A percentile compares a stretch with the other conserved stretches of the same genome.
phyloP scores from a whole-genome alignment of 2,888 invertebrate species.

The Amblyjoppa proteus region DNA sequence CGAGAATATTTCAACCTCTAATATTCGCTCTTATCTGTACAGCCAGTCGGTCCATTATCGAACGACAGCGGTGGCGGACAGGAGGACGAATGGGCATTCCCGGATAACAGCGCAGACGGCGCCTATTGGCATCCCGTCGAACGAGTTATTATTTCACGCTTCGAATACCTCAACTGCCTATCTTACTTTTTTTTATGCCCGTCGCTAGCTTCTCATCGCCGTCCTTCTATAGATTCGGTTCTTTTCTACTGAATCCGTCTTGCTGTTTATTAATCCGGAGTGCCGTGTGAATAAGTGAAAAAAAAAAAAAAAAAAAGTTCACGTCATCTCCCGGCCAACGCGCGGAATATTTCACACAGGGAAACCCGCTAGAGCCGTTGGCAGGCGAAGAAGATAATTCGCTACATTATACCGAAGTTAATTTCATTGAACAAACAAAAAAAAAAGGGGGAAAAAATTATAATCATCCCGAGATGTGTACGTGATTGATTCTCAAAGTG shows the following conservation, averaged over 20 bases:
- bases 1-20: constrained; percentile 37
- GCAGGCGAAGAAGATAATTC: neutral
- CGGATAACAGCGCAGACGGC: constrained; percentile 75
- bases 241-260: constrained; percentile 16
- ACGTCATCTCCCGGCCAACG: neutral
- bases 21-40: constrained; percentile 71
- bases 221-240: neutral
- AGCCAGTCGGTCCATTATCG: constrained; percentile 69
- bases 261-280: neutral
- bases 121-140: constrained; percentile 77
- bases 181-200: constrained; percentile 22
- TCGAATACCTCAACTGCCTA: constrained; percentile 44
- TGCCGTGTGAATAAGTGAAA: neutral
- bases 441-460: neutral
- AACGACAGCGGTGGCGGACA: constrained; percentile 62
- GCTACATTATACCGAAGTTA: neutral
- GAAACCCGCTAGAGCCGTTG: neutral
- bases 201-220: constrained; percentile 6
- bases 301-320: neutral
- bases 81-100: constrained; percentile 77
- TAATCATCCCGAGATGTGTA: neutral
- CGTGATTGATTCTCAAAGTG: neutral
- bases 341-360: neutral
- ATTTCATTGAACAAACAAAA: neutral
- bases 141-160: constrained; percentile 79